Base-by-base conservation (phyloP, 2,797 vertebrate genomes). In the Hoplostethus mediterraneus region DNA sequence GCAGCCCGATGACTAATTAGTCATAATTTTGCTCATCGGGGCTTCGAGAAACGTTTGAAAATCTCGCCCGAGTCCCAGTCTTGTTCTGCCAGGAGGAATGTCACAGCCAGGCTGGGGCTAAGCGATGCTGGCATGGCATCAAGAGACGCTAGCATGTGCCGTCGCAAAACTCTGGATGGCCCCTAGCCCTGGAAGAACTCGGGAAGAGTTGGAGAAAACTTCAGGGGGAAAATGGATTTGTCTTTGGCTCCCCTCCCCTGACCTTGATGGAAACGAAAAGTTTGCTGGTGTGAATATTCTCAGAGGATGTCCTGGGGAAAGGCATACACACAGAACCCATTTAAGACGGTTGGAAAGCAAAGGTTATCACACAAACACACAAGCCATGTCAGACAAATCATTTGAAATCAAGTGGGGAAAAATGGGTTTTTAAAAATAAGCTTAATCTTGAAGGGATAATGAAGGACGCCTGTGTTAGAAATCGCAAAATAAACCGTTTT, bases 1-100 rank as follows among this genome's bases (percentile, higher is more conserved):
- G 86, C 87, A 90, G 87, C 77, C 68, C 64, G 71, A 53, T 83
- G 86, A 84, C 89, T 91, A 88, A 90, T 89, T 85, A 90, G 80
- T 73, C 68, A 75, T 81, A 81, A 87, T 87, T 84, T 55, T 73
- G 79, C 79, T 90, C 87, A 67, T 86, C 71, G 52, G 82, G 69
- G 81, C 80, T 86, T 79, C 63, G 66, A 85, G 83, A 80, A 66
- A 75, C 72, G 61, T 82, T 85, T 77, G 76, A 82, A 81, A 82
- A 60, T 81, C 71, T 75, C 33, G 74, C 74, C 83, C 54, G 53
- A 72, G 86, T 87, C 86, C 5, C 69, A 58, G 75, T 55, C 60
- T 49, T 5, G 70, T 62, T 78, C 33, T 69, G 86, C 87, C 82
- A 80, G 80, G 65, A 89, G 88, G 86, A 85, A 88, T 73, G 87